Conservation (phyloP, 1,140 invertebrate genomes). For the Drosophila arizonae region DNA sequence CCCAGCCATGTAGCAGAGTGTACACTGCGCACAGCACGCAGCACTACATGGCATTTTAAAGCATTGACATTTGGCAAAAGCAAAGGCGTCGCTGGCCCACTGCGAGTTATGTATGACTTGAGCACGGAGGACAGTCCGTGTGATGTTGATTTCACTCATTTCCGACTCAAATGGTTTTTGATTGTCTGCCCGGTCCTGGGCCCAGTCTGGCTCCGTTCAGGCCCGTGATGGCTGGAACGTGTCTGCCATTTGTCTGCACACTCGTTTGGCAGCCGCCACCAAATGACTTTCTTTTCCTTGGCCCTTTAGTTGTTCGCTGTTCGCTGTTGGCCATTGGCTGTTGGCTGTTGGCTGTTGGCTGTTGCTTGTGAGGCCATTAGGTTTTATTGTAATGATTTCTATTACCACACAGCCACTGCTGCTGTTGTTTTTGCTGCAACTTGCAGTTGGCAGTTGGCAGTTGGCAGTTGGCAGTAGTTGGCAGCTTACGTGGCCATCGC, state of each 20-base stretch:
- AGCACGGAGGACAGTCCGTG: conserved; percentile 26
- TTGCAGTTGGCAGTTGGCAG: conserved; percentile 55
- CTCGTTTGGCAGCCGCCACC: conserved; percentile 60
- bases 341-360: conserved; percentile 51
- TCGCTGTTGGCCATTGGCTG: conserved; percentile 12
- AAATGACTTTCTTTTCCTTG: conserved; percentile 77
- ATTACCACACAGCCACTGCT: conserved; percentile 57
- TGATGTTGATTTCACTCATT: conserved; percentile 74
- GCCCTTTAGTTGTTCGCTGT: conserved; percentile 28
- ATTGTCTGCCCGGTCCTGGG: conserved; percentile 62
- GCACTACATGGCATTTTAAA: conserved; percentile 55
- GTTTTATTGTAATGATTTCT: conserved; percentile 81
- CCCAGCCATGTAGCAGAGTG: conserved; percentile 18
- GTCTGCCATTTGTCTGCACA: conserved; percentile 79
- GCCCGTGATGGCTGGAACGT: conserved; percentile 61
- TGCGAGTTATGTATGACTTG: conserved; percentile 33
- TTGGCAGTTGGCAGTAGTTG: conserved; percentile 55
- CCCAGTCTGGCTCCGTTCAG: conserved; percentile 10
- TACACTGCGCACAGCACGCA: background rate
- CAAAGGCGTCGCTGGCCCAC: conserved; percentile 29
- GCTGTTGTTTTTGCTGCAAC: conserved; percentile 46
- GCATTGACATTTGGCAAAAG: conserved; percentile 59
- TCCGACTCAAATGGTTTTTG: conserved; percentile 79
- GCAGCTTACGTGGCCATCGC: conserved; percentile 71
- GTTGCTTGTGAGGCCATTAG: conserved; percentile 74